Conservation (phyloP, 2,797 vertebrate species). For the Rallus crepitans region DNA sequence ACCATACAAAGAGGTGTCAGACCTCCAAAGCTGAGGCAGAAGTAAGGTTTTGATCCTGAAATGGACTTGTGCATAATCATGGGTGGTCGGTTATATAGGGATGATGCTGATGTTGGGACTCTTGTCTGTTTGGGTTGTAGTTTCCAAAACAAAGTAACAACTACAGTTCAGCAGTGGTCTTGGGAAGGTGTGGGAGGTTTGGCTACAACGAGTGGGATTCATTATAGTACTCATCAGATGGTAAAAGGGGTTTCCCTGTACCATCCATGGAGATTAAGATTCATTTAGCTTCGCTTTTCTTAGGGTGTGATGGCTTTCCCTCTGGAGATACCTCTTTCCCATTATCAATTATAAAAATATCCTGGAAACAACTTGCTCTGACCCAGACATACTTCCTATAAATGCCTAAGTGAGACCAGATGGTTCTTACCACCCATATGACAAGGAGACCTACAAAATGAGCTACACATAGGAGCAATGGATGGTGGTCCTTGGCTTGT, state of each 20-base stretch:
- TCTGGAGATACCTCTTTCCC: background rate
- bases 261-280: background rate
- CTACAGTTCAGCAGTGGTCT: background rate
- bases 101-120: background rate
- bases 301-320: background rate
- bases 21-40: background rate
- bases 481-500: background rate
- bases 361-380: background rate
- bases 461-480: background rate
- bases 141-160: background rate
- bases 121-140: background rate
- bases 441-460: background rate
- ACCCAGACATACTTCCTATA: background rate
- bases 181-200: background rate
- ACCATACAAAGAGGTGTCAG: background rate
- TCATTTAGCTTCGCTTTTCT: background rate
- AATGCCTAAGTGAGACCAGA: background rate
- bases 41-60: background rate
- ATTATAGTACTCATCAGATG: background rate
- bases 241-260: background rate
- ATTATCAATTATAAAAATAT: background rate
- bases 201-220: background rate
- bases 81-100: background rate
- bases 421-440: background rate
- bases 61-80: background rate